Percentiles rank a stretch among this genome's conserved stretches.
These are phyloP conservation scores for Hycleus cichorii DNA, from an alignment of 1,140 invertebrate species.

Conservation along the genomic window DNA sequence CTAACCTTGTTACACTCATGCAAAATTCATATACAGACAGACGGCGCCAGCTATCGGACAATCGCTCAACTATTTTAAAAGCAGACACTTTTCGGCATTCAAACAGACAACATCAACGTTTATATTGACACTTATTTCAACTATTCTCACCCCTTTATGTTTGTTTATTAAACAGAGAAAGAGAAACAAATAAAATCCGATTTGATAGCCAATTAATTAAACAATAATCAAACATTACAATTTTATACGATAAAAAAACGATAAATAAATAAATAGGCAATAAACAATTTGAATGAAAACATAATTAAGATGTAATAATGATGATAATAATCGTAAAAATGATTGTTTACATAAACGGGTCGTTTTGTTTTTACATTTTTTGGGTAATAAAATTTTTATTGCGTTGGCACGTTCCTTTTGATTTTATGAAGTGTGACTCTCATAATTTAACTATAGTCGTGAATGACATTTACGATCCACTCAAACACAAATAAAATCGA, in stretches of 20 bases:
- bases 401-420: constrained; percentile 26
- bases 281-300: no score
- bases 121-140: constrained; percentile 25
- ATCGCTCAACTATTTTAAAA: constrained; percentile 26
- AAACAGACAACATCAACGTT: constrained; percentile 39
- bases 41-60: constrained; percentile 33
- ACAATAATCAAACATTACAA: constrained; percentile 24
- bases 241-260: not conserved
- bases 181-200: no score
- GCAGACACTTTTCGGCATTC: constrained; percentile 33
- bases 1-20: not conserved
- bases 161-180: no score
- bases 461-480: constrained; percentile 35
- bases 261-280: no score
- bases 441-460: constrained; percentile 24
- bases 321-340: no score
- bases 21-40: constrained; percentile 4
- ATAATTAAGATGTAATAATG: no score
- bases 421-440: constrained; percentile 26
- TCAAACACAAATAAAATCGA: constrained; percentile 36
- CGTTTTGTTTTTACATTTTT: constrained; percentile 11
- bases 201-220: no score
- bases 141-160: no score
- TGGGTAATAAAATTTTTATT: constrained; percentile 32
- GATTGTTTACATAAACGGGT: constrained; percentile 28